These are phyloP conservation scores for Gadopsis bispinosus DNA, from an alignment of 2,797 vertebrate species.

Conservation along the genomic window DNA sequence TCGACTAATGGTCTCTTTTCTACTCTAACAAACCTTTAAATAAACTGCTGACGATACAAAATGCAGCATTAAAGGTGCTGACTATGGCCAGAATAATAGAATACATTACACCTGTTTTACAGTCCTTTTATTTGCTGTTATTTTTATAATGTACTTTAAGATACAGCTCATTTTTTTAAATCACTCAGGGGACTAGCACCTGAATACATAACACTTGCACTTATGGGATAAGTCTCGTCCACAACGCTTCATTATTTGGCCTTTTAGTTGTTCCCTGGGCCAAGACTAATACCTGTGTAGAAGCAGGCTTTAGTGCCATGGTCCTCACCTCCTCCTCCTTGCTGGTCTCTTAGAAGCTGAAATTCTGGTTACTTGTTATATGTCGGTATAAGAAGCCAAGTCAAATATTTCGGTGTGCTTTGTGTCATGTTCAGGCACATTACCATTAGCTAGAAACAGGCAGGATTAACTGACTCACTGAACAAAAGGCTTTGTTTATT, in stretches of 20 bases:
- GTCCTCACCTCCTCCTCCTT: neutral
- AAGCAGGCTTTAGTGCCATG: conserved; percentile 20
- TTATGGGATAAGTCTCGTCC: conserved; percentile 1
- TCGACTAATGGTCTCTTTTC: conserved; percentile 28
- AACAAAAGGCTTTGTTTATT: conserved; percentile 10
- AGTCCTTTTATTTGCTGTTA: conserved; percentile 29
- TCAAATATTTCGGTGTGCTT: neutral
- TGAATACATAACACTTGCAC: neutral
- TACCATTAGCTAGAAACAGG: neutral
- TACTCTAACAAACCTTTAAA: conserved; percentile 35
- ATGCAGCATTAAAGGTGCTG: conserved; percentile 37
- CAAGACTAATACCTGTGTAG: conserved; percentile 15
- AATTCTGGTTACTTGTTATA: neutral
- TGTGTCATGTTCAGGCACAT: neutral
- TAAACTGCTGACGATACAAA: conserved; percentile 44
- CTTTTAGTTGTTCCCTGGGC: conserved; percentile 16
- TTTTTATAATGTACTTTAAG: conserved; percentile 28
- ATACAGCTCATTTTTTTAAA: conserved; percentile 12
- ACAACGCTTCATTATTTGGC: conserved; percentile 19
- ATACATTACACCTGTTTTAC: conserved; percentile 34
- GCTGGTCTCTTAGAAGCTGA: neutral
- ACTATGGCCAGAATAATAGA: conserved; percentile 22
- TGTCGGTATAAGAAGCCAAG: neutral
- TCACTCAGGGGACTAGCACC: neutral
- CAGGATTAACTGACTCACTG: neutral